Evolutionary conservation across 2,113 vertebrate species (phyloP), one percentile per base, ranked within the genome.

Genomic region (Spea bombifrons): DNA sequence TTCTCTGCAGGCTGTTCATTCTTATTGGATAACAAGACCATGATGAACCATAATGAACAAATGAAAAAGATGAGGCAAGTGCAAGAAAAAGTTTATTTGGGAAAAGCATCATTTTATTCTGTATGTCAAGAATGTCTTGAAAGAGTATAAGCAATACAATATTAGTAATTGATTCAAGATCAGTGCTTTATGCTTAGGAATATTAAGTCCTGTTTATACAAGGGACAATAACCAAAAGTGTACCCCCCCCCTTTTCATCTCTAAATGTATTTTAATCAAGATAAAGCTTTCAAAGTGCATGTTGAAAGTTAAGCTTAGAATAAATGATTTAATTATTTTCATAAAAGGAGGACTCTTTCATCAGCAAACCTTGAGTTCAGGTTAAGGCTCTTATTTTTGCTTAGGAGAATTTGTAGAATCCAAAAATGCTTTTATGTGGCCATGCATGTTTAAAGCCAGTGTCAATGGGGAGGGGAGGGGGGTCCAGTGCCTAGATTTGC

Each of bases 301-400:
- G 71, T 5, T 81, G 57, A 82, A 88, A 88, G 81, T 82, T 81
- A 70, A 67, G 81, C 79, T 86, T 78, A 81, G 71, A 75, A 75
- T 76, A 86, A 77, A 79, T 83, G 76, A 80, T 85, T 74, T 83
- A 77, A 79, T 83, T 78, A 80, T 85, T 74, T 83, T 80, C 83
- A 85, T 77, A 71, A 85, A 86, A 84, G 69, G 59, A 70, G 67
- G 85, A 48, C 0, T 75, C 47, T 83, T 82, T 76, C 75, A 82
- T 83, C 71, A 78, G 57, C 45, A 86, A 68, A 50, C 83, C 72
- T 68, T 57, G 64, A 9, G 65, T 76, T 76, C 46, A 76, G 57
- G 49, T 46, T 76, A 13, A 67, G 65, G 45, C 50, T 76, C 75
- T 76, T 66, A 61, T 81, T 82, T 69, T 68, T 74, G 80, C 80